A percentile compares a stretch with the other conserved stretches of the same genome.
Evolutionary conservation across 2,888 invertebrate species (phyloP).

Genomic region (Cephus runcator): DNA sequence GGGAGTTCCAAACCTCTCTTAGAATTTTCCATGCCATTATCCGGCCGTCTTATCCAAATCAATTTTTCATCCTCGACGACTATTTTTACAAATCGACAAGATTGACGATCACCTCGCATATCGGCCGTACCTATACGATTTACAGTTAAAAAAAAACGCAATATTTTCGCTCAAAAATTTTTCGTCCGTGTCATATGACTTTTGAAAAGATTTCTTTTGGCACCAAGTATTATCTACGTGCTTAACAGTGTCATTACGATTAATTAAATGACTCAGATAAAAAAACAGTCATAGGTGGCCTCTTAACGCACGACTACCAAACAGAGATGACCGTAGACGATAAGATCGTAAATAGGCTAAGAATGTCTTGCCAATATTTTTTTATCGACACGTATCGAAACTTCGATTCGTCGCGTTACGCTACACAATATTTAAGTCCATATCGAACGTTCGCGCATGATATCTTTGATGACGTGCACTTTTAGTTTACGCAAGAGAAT

Average conservation of each 20-base stretch:
- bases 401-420: background rate
- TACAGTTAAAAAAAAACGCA: background rate
- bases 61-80: background rate
- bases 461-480: background rate
- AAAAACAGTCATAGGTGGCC: background rate
- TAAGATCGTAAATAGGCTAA: background rate
- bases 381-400: background rate
- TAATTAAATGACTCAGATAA: background rate
- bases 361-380: background rate
- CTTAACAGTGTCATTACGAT: background rate
- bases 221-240: background rate
- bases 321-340: background rate
- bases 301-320: background rate
- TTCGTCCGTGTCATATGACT: background rate
- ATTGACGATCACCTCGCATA: background rate
- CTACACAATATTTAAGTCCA: background rate
- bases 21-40: background rate
- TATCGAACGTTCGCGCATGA: background rate
- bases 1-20: background rate
- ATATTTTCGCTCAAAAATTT: background rate
- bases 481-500: background rate
- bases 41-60: background rate
- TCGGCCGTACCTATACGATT: background rate
- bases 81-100: background rate
- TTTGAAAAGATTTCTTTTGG: background rate